phyloP scores from a whole-genome alignment of 1,140 invertebrate species.

The Uloborus diversus region DNA sequence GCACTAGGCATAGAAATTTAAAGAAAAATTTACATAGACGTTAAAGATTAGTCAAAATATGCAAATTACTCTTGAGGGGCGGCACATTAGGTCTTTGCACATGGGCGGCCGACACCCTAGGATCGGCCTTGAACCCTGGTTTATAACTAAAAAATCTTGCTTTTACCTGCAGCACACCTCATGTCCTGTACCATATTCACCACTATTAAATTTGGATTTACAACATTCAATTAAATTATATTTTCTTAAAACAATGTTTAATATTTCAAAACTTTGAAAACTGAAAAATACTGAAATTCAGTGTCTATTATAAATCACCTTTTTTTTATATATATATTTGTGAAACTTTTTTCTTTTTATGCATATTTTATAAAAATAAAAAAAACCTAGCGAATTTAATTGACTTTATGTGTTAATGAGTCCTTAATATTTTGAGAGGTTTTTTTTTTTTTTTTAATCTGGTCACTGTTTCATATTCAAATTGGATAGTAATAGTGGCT shows the following conservation, averaged over 20 bases:
- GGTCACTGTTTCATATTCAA: not conserved
- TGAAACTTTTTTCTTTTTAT: not conserved
- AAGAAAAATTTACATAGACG: no score
- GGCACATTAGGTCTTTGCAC: no score
- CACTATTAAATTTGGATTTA: not conserved
- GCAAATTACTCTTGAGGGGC: no score
- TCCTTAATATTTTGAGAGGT: not conserved
- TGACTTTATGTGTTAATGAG: not conserved
- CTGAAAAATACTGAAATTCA: not conserved
- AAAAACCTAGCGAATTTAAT: not conserved
- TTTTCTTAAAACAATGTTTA: not conserved
- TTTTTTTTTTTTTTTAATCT: not conserved
- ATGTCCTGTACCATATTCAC: not conserved
- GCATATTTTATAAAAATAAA: not conserved
- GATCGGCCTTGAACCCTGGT: no score
- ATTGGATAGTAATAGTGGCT: not conserved
- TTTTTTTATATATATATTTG: not conserved
- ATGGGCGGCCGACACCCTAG: no score
- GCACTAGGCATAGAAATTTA: no score
- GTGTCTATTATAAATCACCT: not conserved
- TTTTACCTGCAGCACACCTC: not conserved
- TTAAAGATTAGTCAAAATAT: no score
- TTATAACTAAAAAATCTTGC: not conserved
- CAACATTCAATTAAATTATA: not conserved
- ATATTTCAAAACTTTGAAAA: not conserved